Evolutionary conservation across 1,140 invertebrate species (phyloP), one percentile per base, ranked within the genome.

Genomic region (Drosophila santomea): DNA sequence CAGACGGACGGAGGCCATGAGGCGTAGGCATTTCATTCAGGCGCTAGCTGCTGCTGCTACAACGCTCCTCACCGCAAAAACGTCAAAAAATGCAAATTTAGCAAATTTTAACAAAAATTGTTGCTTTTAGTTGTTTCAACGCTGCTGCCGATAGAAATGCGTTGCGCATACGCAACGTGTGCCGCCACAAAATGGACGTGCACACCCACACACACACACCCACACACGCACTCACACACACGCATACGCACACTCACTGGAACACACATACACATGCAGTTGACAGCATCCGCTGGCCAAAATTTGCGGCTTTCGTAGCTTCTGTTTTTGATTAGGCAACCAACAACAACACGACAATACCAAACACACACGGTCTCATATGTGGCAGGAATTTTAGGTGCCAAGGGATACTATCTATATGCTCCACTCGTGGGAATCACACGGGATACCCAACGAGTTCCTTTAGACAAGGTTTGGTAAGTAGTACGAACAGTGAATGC

Each of bases 81-180:
- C 80, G 80, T 74, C 84, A 88, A 80, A 88, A 88, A 89, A 88
- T 88, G 84, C 84, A 88, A 88, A 88, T 88, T 88, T 88, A 78
- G 84, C 84, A 89, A 83, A 79, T 88, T 89, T 89, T 83, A 84
- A 74, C 72, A 62, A 76, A 77, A 88, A 82, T 80, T 77, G 73
- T 86, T 74, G 73, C 79, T 88, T 84, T 88, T 88, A 88, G 84
- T 88, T 89, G 79, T 83, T 85, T 84, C 59, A 80, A 57, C 50
- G 55, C 50, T 36, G 59, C 23, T 35, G 60, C 38, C 56, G 15
- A 64, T 57, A 58, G 67, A 81, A 82, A 81, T 77, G 78, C 74
- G 82, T 82, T 88, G 80, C 83, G 83, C 83, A 86, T 86, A 82
- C 83, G 82, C 82, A 86, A 72, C 83, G 83, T 86, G 59, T 66